A percentile compares a stretch with the other conserved stretches of the same genome.
phyloP scores from a whole-genome alignment of 2,113 vertebrate genomes.

The Poeciliopsis prolifica region DNA sequence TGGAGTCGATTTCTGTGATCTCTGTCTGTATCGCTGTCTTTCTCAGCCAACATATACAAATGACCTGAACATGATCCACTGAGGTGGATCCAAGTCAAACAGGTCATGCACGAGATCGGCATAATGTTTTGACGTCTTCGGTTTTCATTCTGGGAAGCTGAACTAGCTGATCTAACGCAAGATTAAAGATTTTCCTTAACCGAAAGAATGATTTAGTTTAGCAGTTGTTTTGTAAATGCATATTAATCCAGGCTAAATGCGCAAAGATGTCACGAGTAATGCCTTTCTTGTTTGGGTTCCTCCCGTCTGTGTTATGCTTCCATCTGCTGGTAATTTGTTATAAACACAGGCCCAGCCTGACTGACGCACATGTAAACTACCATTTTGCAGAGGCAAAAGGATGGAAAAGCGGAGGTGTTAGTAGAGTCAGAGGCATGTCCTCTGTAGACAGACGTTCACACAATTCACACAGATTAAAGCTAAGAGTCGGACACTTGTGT shows the following conservation, averaged over 20 bases:
- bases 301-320: slow-evolving; percentile 39
- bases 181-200: background rate
- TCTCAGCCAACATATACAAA: background rate
- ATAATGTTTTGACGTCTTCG: background rate
- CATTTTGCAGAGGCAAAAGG: background rate
- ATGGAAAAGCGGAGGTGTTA: background rate
- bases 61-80: background rate
- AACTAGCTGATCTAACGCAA: background rate
- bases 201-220: background rate
- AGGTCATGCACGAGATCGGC: background rate
- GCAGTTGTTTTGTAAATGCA: background rate
- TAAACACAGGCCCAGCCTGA: background rate
- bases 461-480: background rate
- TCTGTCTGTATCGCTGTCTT: background rate
- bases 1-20: slow-evolving; percentile 17
- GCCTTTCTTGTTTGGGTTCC: background rate
- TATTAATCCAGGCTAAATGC: background rate
- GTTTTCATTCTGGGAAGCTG: background rate
- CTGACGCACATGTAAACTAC: background rate
- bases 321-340: slow-evolving; percentile 57
- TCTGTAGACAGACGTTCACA: background rate
- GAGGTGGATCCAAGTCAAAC: background rate
- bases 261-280: too few relatives aligned
- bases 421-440: background rate
- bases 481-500: background rate